These are phyloP conservation scores for Notolabrus celidotus DNA, from an alignment of 2,797 vertebrate genomes.

Conservation along the genomic window DNA sequence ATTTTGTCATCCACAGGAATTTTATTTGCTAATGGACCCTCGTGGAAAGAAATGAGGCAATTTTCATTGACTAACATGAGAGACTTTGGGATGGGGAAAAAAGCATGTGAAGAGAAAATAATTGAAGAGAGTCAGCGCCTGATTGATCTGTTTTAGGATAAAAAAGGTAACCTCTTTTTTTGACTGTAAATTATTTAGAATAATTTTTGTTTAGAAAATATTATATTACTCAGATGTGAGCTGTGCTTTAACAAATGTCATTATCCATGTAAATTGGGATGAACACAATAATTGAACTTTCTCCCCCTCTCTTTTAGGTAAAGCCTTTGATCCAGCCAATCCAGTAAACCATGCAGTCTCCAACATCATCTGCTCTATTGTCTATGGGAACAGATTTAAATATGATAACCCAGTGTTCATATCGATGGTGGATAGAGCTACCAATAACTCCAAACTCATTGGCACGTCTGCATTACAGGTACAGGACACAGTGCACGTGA, in stretches of 20 bases:
- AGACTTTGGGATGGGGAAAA: conserved; percentile 76
- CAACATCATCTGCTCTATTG: conserved; percentile 11
- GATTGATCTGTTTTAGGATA: conserved; percentile 51
- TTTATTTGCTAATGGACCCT: conserved; percentile 64
- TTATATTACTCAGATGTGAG: background rate
- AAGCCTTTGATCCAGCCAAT: conserved; percentile 3
- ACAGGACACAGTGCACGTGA: background rate
- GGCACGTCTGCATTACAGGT: background rate
- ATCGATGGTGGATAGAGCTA: background rate
- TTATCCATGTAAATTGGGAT: background rate
- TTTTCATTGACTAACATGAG: conserved; percentile 64
- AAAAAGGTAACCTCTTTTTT: background rate
- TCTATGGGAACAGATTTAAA: conserved; percentile 18
- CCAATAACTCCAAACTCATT: background rate
- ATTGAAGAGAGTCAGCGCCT: conserved; percentile 63
- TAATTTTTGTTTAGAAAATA: background rate
- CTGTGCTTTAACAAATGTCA: background rate
- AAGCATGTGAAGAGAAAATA: conserved; percentile 67
- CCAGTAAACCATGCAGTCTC: background rate
- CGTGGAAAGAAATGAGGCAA: conserved; percentile 75
- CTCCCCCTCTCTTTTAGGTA: background rate
- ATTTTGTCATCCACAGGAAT: conserved; percentile 50
- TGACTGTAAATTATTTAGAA: too few species aligned
- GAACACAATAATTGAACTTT: background rate
- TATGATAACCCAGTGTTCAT: conserved; percentile 14